phyloP scores from a whole-genome alignment of 2,797 vertebrate genomes.

The Glossophaga mutica region DNA sequence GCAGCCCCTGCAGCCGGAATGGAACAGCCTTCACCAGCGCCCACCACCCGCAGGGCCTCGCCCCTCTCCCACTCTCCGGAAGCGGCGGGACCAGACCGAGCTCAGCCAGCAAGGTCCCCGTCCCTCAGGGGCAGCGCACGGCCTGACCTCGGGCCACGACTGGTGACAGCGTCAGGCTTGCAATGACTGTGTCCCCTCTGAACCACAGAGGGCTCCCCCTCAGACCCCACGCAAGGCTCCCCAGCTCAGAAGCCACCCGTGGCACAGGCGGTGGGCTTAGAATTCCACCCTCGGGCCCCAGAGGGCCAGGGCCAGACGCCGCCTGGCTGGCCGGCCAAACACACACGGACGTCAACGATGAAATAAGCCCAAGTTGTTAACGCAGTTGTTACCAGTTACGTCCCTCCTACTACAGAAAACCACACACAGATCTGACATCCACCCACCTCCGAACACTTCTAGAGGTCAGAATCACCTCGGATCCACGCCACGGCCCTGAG shows the following conservation, averaged over 20 bases:
- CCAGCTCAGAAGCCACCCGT: not conserved
- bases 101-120: fast-evolving
- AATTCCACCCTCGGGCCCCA: not conserved
- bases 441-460: not conserved
- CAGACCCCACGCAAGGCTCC: fast-evolving
- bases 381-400: not conserved
- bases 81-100: not conserved
- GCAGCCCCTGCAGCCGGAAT: too few relatives aligned
- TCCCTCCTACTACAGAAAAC: not conserved
- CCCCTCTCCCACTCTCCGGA: not conserved
- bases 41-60: fast-evolving
- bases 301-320: too few relatives aligned
- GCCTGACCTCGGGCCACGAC: fast-evolving
- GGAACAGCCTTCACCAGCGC: not conserved
- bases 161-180: not conserved
- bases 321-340: not conserved
- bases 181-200: fast-evolving
- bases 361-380: not conserved
- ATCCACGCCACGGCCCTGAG: not conserved
- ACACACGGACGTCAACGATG: fast-evolving
- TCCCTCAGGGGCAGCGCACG: not conserved
- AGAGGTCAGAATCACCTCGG: not conserved
- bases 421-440: not conserved
- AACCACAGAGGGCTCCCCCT: not conserved
- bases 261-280: not conserved